phyloP scores from a whole-genome alignment of 2,888 invertebrate species.

The Xylophagus ater region DNA sequence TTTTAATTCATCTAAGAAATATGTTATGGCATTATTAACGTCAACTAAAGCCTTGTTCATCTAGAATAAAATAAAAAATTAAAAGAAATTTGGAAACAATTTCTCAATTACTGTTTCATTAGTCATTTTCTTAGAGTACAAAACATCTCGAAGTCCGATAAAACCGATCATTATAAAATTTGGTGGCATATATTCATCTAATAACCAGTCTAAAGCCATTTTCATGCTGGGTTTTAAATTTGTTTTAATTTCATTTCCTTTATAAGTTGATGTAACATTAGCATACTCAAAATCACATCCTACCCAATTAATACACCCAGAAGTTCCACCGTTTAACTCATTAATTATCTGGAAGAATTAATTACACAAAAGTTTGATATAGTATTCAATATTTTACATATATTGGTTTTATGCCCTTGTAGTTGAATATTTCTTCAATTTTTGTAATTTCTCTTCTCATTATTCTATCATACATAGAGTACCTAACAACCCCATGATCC shows the following conservation, averaged over 20 bases:
- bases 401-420: slow-evolving; percentile 44
- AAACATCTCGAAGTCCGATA: slow-evolving; percentile 54
- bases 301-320: slow-evolving; percentile 62
- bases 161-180: slow-evolving; percentile 59
- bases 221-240: slow-evolving; percentile 47
- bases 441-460: slow-evolving; percentile 26
- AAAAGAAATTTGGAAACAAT: neutral
- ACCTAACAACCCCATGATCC: slow-evolving; percentile 57
- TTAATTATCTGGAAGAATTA: slow-evolving; percentile 42
- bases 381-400: slow-evolving; percentile 41
- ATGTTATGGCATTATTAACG: neutral
- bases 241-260: slow-evolving; percentile 31
- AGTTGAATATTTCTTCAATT: slow-evolving; percentile 44
- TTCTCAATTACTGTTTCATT: neutral
- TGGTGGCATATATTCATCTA: slow-evolving; percentile 45
- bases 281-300: slow-evolving; percentile 46
- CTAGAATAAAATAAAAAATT: neutral
- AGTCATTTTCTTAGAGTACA: slow-evolving; percentile 26
- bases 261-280: slow-evolving; percentile 40
- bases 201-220: slow-evolving; percentile 43
- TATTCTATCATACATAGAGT: slow-evolving; percentile 45
- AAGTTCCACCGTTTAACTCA: slow-evolving; percentile 44
- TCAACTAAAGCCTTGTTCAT: neutral
- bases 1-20: slow-evolving; percentile 39
- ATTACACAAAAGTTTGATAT: neutral